These are phyloP conservation scores for Crioceris asparagi DNA, from an alignment of 2,888 invertebrate genomes.

Conservation along the genomic window DNA sequence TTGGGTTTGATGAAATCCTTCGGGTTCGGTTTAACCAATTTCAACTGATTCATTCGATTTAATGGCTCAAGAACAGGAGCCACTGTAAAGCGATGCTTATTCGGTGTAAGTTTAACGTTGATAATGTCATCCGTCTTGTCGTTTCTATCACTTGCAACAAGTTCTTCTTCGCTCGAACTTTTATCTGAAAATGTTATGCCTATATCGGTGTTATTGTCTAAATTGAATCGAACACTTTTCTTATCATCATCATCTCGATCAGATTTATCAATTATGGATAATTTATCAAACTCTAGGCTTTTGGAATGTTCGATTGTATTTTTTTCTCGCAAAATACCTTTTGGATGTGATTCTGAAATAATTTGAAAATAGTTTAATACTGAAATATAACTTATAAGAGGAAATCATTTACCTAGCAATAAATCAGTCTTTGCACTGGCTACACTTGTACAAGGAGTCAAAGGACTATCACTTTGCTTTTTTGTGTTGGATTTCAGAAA, in stretches of 20 bases:
- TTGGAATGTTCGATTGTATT: constrained; percentile 32
- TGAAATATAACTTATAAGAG: background rate
- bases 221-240: constrained; percentile 62
- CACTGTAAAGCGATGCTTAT: constrained; percentile 29
- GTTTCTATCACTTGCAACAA: constrained; percentile 20
- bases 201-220: constrained; percentile 40
- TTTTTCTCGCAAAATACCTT: constrained; percentile 55
- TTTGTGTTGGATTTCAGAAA: constrained; percentile 48
- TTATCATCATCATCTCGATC: constrained; percentile 57
- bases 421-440: background rate
- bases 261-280: constrained; percentile 26
- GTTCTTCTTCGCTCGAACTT: constrained; percentile 30
- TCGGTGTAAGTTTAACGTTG: constrained; percentile 26
- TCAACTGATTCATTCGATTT: constrained; percentile 25
- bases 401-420: background rate
- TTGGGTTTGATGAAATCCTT: constrained; percentile 49
- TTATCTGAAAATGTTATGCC: constrained; percentile 36
- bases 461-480: constrained; percentile 23
- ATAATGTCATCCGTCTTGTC: constrained; percentile 26
- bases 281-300: constrained; percentile 30
- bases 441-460: background rate
- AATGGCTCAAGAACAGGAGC: constrained; percentile 26
- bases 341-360: constrained; percentile 30
- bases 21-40: constrained; percentile 47
- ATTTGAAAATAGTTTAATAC: background rate